phyloP scores from a whole-genome alignment of 2,113 vertebrate species.

The Stercorarius parasiticus region DNA sequence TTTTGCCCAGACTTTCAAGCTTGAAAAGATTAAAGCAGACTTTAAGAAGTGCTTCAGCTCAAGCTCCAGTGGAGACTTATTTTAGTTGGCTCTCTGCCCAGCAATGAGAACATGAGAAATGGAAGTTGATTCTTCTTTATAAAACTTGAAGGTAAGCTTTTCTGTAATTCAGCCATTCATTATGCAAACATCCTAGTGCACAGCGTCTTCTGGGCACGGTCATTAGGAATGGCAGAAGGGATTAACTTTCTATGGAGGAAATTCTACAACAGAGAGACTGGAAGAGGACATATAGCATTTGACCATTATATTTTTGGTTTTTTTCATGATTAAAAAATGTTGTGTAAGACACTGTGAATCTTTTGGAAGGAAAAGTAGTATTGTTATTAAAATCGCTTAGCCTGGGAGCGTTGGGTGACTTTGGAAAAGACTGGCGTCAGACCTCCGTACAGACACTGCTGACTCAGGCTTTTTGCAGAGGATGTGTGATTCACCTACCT shows the following conservation, averaged over 20 bases:
- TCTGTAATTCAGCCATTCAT: not conserved
- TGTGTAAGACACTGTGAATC: not conserved
- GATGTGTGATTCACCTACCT: not conserved
- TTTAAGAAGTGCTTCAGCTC: not conserved
- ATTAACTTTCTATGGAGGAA: not conserved
- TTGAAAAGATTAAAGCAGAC: not conserved
- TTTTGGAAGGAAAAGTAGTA: not conserved
- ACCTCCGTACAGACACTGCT: not conserved
- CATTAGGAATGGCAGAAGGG: not conserved
- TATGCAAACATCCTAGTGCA: not conserved
- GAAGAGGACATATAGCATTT: not conserved
- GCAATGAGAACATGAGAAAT: not conserved
- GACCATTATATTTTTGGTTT: fast-evolving
- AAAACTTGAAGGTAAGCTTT: not conserved
- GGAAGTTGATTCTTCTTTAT: not conserved
- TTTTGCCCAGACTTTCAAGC: not conserved
- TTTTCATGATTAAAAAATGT: not conserved
- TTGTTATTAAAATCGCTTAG: not conserved
- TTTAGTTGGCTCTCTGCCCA: not conserved
- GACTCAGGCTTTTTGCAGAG: not conserved
- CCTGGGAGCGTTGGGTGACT: not conserved
- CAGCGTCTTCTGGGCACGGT: not conserved
- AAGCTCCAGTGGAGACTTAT: not conserved
- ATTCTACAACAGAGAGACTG: not conserved
- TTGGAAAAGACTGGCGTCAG: not conserved